Percentiles rank a stretch among this genome's conserved stretches.
phyloP scores from a whole-genome alignment of 2,797 vertebrate genomes.

The Leuciscus waleckii region DNA sequence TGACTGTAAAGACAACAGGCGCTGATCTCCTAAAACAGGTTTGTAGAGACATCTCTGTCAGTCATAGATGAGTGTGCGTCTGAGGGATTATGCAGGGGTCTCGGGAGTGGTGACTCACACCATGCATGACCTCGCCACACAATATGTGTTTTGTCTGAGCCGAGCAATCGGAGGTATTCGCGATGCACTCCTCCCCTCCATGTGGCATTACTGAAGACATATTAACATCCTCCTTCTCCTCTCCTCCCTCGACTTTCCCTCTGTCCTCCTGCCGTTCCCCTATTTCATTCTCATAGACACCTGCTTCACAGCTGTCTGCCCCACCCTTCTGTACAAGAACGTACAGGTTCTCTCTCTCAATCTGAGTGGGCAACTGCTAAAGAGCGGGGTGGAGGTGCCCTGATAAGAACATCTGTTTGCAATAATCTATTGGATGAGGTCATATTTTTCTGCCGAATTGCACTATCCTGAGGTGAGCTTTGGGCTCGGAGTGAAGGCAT shows the following conservation, averaged over 20 bases:
- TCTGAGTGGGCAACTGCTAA: background rate
- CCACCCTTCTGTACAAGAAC: conserved; percentile 21
- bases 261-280: conserved; percentile 29
- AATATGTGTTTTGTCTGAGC: conserved; percentile 82
- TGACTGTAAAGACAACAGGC: background rate
- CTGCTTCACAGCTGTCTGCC: conserved; percentile 74
- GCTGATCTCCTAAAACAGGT: conserved; percentile 71
- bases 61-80: conserved; percentile 33
- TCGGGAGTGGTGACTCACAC: conserved; percentile 74
- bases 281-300: conserved; percentile 67
- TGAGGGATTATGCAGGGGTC: conserved; percentile 32
- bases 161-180: conserved; percentile 73
- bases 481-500: conserved; percentile 57
- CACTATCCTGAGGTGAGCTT: conserved; percentile 61
- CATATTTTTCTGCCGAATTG: conserved; percentile 65
- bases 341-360: conserved; percentile 9
- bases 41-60: conserved; percentile 76
- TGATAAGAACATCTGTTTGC: conserved; percentile 75
- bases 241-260: conserved; percentile 42
- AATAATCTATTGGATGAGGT: conserved; percentile 70
- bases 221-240: conserved; percentile 73
- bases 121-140: conserved; percentile 76
- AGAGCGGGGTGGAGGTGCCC: conserved; percentile 28
- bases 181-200: conserved; percentile 77
- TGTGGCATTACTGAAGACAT: conserved; percentile 75